Conservation (phyloP, 2,113 vertebrate species). For the Etia nguti region DNA sequence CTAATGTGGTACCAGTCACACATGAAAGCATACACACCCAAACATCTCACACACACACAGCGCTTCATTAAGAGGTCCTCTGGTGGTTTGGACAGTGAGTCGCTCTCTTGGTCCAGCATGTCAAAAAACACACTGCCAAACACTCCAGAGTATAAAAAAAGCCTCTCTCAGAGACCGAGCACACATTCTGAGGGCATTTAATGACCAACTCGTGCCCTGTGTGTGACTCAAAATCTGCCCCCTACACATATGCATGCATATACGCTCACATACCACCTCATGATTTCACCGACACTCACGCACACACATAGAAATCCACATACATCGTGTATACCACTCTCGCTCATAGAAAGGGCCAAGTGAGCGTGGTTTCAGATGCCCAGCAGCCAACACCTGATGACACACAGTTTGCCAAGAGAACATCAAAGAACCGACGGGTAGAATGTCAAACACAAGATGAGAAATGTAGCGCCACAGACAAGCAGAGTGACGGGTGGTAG, state of each 20-base stretch:
- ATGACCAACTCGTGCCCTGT: background rate
- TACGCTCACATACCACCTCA: background rate
- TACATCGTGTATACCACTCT: slow-evolving; percentile 15
- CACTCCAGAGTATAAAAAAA: slow-evolving; percentile 14
- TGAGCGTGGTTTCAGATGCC: slow-evolving; percentile 53
- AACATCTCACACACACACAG: slow-evolving; percentile 3
- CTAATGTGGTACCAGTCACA: background rate
- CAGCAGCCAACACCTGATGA: slow-evolving; percentile 67
- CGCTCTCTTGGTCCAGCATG: background rate
- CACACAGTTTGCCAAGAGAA: slow-evolving; percentile 69
- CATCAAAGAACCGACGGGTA: slow-evolving; percentile 64
- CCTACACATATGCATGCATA: slow-evolving; percentile 14
- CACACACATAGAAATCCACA: slow-evolving; percentile 10
- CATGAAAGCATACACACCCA: background rate
- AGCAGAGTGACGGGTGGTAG: slow-evolving; percentile 69
- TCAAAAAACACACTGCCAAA: slow-evolving; percentile 22
- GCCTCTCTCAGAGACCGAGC: background rate
- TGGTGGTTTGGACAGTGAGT: slow-evolving; percentile 11
- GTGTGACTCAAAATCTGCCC: slow-evolving; percentile 3
- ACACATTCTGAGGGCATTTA: background rate
- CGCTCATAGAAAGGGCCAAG: slow-evolving; percentile 29
- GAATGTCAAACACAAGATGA: slow-evolving; percentile 73
- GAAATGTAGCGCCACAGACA: slow-evolving; percentile 70
- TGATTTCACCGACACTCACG: background rate
- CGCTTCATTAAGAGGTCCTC: background rate